Base-by-base conservation (phyloP, 2,797 vertebrate species). In the Cyprinodon diabolis region DNA sequence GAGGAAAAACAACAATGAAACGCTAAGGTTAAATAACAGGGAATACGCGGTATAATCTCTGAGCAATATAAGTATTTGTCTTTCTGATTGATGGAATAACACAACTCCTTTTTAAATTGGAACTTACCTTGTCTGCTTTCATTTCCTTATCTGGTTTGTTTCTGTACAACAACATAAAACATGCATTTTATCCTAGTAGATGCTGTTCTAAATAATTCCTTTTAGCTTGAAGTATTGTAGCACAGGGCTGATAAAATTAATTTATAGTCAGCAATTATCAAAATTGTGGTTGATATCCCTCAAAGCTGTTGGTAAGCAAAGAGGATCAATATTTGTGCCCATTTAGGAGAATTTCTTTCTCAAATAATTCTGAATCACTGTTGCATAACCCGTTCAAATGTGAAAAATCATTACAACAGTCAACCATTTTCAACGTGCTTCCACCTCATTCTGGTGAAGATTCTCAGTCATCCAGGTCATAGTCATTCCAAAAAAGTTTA, bases 11-110 rank as follows among this genome's bases (percentile, higher is more conserved):
- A 43, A 63, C 63, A 60, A 12, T 43, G 21, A 67, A 78, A 70
- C 52, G 25, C 45, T 62, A 25, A n/a, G 75, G 58, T 47, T 54
- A 69, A 68, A 51, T 58, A 56, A 23, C 65, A 66, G 15, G 4
- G 65, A 66, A n/a, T 17, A 35, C 45, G 19, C 48, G 51, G 9
- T 48, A 49, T 40, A 40, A 40, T 17, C 47, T 37, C 21, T 14
- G 21, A 76, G 77, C 25, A 69, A 71, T 63, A 45, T 2, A 2
- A 30, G 55, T 67, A 58, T 81, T 73, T 72, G 48, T 74, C 77
- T 74, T 55, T 65, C 23, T 63, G 55, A 69, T 15, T 10, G 71
- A 23, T 17, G 48, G 12, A 72, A 19, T 37, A 72, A 37, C 47
- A 11, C 21, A 10, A 35, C 11, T 12, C 30, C 30, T 30, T 30